A percentile compares a stretch with the other conserved stretches of the same genome.
Conservation (phyloP, 2,888 invertebrate species). For the Cordylochernes scorpioides region DNA sequence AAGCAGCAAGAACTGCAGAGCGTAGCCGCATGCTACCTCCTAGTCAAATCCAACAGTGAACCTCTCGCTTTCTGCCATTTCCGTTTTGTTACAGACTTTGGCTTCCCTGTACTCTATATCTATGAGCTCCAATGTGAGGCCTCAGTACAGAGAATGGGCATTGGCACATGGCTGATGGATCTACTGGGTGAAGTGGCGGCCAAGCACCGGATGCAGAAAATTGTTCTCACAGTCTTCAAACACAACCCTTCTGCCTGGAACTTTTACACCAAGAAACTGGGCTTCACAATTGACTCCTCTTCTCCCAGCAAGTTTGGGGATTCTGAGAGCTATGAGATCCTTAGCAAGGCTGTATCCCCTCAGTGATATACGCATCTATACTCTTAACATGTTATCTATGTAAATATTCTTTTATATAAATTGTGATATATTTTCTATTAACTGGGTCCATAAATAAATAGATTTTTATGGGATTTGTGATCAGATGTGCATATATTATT, state of each 20-base stretch:
- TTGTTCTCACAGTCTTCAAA: constrained; percentile 53
- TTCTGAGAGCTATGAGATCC: constrained; percentile 4
- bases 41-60: constrained; percentile 19
- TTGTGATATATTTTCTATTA: too few relatives aligned
- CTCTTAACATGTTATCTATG: too few relatives aligned
- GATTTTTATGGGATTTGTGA: too few relatives aligned
- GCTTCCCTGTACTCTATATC: constrained; percentile 40
- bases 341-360: too few relatives aligned
- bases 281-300: constrained; percentile 17
- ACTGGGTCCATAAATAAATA: too few relatives aligned
- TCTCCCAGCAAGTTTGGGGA: constrained; percentile 5
- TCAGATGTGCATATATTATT: too few relatives aligned
- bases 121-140: constrained; percentile 63
- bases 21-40: constrained; percentile 23
- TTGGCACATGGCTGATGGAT: constrained; percentile 54
- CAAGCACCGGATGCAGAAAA: constrained; percentile 45
- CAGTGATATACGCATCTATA: too few relatives aligned
- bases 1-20: constrained; percentile 25
- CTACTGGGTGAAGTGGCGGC: constrained; percentile 43
- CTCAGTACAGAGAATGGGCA: constrained; percentile 40
- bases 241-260: constrained; percentile 40
- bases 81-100: constrained; percentile 46
- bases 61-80: constrained; percentile 51
- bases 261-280: constrained; percentile 43
- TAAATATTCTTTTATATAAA: too few relatives aligned